Conservation (phyloP, 2,113 vertebrate genomes). For the Toxostoma redivivum region DNA sequence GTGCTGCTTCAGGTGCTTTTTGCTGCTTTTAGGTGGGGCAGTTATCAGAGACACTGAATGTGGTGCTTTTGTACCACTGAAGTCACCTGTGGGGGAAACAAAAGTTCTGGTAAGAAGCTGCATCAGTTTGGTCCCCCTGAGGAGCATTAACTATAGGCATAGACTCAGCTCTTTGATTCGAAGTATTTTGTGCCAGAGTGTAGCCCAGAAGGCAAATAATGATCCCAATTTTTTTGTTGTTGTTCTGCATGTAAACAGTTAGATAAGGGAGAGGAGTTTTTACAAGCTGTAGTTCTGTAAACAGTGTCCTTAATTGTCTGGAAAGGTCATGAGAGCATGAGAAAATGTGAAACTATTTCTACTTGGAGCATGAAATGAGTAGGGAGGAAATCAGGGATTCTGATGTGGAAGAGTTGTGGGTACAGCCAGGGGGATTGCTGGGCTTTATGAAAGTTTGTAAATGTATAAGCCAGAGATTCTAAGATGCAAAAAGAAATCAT, state of each 20-base stretch:
- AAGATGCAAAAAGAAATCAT: background rate
- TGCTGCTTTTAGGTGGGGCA: background rate
- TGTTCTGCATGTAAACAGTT: background rate
- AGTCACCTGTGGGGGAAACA: background rate
- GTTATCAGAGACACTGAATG: background rate
- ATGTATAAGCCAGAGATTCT: background rate
- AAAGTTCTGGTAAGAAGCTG: background rate
- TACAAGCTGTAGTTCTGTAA: background rate
- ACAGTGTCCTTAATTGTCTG: background rate
- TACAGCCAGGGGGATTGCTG: background rate
- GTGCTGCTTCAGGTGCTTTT: background rate
- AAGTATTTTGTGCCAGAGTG: background rate
- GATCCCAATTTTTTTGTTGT: background rate
- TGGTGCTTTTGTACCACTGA: background rate
- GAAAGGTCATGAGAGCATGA: background rate
- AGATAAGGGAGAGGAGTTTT: background rate
- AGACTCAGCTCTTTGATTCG: background rate
- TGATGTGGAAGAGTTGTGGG: background rate
- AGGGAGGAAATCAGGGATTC: background rate
- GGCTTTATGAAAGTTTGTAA: background rate
- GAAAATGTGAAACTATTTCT: background rate
- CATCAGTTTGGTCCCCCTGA: background rate
- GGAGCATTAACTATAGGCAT: rapidly evolving
- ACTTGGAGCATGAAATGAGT: background rate
- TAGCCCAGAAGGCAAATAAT: background rate